These are phyloP conservation scores for Allacma fusca DNA, from an alignment of 2,888 invertebrate genomes.

Conservation along the genomic window DNA sequence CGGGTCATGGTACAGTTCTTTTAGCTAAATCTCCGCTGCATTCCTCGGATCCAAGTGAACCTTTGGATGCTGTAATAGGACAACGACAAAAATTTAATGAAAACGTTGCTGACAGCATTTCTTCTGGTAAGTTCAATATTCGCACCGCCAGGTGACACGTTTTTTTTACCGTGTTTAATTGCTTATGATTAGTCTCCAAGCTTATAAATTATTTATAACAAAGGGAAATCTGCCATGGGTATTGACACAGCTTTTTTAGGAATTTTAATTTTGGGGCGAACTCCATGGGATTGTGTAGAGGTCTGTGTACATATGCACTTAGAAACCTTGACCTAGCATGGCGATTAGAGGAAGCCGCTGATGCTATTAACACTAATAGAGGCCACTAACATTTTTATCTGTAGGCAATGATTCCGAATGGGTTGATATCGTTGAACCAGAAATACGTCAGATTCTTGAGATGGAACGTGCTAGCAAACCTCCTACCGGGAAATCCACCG, in stretches of 20 bases:
- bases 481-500: slow-evolving; percentile 32
- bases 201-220: no score
- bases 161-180: background rate
- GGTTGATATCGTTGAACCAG: slow-evolving; percentile 83
- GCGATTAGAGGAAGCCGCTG: background rate
- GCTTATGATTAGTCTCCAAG: no score
- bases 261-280: no score
- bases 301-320: no score
- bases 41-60: slow-evolving; percentile 47
- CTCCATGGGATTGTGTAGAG: no score
- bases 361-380: background rate
- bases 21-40: slow-evolving; percentile 56
- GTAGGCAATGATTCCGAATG: slow-evolving; percentile 76
- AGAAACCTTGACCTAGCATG: no score
- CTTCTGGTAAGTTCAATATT: slow-evolving; percentile 54
- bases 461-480: slow-evolving; percentile 47
- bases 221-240: no score
- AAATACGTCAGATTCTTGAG: slow-evolving; percentile 68
- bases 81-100: slow-evolving; percentile 51
- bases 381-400: slow-evolving; percentile 5
- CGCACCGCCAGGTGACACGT: background rate
- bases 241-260: no score
- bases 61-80: slow-evolving; percentile 51
- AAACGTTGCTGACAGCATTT: slow-evolving; percentile 56
- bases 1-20: slow-evolving; percentile 56